phyloP scores from a whole-genome alignment of 2,888 invertebrate species.

The Microctonus brassicae region DNA sequence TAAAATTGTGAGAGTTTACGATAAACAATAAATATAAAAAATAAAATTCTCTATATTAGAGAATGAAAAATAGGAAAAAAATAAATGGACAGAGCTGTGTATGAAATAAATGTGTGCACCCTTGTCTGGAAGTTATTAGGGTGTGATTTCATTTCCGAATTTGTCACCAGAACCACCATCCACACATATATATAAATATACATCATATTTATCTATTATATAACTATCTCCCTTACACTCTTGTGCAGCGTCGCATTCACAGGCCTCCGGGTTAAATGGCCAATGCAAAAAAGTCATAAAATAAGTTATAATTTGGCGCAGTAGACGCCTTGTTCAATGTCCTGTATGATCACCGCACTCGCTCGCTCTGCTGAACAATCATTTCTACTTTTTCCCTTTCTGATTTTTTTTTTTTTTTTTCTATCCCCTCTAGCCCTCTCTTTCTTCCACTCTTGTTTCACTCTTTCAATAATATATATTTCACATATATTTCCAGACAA shows the following conservation, averaged over 20 bases:
- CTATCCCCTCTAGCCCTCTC: not conserved
- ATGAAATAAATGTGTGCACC: not conserved
- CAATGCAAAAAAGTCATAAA: slow-evolving; percentile 70
- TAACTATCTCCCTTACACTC: slow-evolving; percentile 44
- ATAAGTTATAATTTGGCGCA: slow-evolving; percentile 70
- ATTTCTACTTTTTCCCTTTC: slow-evolving; percentile 21
- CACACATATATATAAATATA: slow-evolving; percentile 31
- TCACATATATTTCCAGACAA: not conserved
- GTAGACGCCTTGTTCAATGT: slow-evolving; percentile 67
- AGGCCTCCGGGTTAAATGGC: slow-evolving; percentile 64
- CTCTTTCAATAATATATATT: not conserved
- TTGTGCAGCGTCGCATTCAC: slow-evolving; percentile 36
- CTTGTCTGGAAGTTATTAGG: slow-evolving; percentile 64
- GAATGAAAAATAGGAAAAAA: not conserved
- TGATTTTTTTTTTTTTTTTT: not conserved
- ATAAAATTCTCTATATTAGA: not conserved
- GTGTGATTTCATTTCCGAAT: slow-evolving; percentile 67
- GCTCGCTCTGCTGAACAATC: slow-evolving; percentile 65
- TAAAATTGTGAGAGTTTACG: no score
- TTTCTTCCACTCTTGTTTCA: not conserved
- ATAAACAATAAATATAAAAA: not conserved
- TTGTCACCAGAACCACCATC: slow-evolving; percentile 44
- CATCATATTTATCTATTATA: slow-evolving; percentile 26
- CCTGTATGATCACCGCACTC: slow-evolving; percentile 68
- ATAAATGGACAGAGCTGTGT: not conserved